Percentiles rank a stretch among this genome's conserved stretches.
Conservation (phyloP, 2,797 vertebrate species). For the Protosalanx chinensis region DNA sequence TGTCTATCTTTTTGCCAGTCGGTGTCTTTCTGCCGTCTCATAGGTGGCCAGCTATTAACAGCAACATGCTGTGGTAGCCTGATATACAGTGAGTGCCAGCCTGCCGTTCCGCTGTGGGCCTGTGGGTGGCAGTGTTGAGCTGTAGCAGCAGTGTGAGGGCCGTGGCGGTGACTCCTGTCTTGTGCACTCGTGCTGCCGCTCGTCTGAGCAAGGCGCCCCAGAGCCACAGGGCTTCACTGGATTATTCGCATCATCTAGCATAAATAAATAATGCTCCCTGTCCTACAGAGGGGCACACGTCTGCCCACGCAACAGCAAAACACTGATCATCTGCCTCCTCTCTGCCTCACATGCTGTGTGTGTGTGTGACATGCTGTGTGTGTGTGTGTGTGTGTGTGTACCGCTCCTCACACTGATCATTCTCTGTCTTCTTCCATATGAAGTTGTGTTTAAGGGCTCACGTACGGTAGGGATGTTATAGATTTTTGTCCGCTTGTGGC, state of each 20-base stretch:
- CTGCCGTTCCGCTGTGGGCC: slow-evolving; percentile 31
- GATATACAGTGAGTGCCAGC: background rate
- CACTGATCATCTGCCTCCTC: background rate
- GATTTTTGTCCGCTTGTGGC: background rate
- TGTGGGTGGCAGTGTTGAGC: slow-evolving; percentile 68
- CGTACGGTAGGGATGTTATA: background rate
- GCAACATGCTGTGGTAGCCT: too few species aligned
- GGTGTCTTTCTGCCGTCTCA: background rate
- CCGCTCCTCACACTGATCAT: background rate
- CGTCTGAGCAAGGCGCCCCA: slow-evolving; percentile 18
- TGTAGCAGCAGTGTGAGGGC: slow-evolving; percentile 18
- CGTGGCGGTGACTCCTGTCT: background rate
- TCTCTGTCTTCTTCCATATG: background rate
- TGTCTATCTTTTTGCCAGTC: background rate
- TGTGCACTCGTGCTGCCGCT: background rate
- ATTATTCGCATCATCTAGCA: slow-evolving; percentile 39
- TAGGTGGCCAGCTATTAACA: background rate
- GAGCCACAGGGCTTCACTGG: slow-evolving; percentile 28
- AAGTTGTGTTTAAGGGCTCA: background rate
- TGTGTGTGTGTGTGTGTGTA: background rate
- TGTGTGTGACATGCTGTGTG: background rate
- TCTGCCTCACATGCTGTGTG: background rate
- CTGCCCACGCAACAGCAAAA: background rate
- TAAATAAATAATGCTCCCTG: slow-evolving; percentile 25
- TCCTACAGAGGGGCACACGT: slow-evolving; percentile 1